Base-by-base conservation (phyloP, 2,888 invertebrate genomes). In the Sinentomon sp. region DNA sequence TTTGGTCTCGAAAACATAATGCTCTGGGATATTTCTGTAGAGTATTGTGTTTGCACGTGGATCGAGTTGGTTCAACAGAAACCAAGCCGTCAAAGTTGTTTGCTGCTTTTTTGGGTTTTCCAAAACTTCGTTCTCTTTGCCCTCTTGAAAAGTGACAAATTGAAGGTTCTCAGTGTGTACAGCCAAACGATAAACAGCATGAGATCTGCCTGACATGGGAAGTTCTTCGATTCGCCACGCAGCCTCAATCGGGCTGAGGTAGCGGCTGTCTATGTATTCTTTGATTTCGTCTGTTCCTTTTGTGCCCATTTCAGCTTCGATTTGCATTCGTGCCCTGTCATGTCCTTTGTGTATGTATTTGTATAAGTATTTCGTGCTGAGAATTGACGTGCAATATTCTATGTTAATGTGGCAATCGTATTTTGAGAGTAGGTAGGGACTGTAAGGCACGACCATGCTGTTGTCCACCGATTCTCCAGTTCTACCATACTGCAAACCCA, bases 181-280 rank as follows among this genome's bases (percentile, higher is more conserved):
- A 14, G 33, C 36, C 3, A 44, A 24, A 26, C 41, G 40, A 10
- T 21, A 4, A 12, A 43, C 35, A 10, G 40, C 32, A n/a, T 43
- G 47, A 17, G 31, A 33, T 9, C 41, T 33, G 10, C 42, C 41
- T 40, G 42, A 43, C 13, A 48, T 40, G 7, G 34, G 35, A 23
- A 41, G 42, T 18, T 42, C 41, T 30, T 46, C 43, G 17, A 51
- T 40, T 19, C 48, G 33, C 50, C 50, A 53, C 49, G 50, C 37
- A 5, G 49, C 51, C 41, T 53, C 50, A 34, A 41, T 53, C 50
- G 32, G 42, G 46, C 10, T 44, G 41, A 30, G 45, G 45, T 5
- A 52, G 44, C 40, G 50, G 52, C 25, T 50, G 17, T 19, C 40
- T 38, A 28, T 22, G 30, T 34, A 41, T 35, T 35, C 38, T 13